Conservation (phyloP, 1,140 invertebrate genomes). For the Trissolcus basalis region DNA sequence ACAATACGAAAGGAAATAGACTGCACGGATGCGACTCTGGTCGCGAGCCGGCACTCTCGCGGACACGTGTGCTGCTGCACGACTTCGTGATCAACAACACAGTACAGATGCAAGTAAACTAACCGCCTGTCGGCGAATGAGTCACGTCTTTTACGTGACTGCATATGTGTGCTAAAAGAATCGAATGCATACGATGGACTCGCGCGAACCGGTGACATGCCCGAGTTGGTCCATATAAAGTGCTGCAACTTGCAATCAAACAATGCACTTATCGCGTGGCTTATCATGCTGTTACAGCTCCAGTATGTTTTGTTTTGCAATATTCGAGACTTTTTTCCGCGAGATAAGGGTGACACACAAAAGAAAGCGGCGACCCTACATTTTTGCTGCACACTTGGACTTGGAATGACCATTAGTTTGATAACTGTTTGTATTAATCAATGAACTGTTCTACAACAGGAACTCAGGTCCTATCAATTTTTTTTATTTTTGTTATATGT, state of each 20-base stretch:
- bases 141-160: conserved; percentile 52
- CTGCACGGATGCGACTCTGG: conserved; percentile 33
- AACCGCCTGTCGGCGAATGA: conserved; percentile 58
- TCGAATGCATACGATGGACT: conserved; percentile 13
- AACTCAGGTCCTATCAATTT: too few relatives aligned
- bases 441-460: too few relatives aligned
- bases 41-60: conserved; percentile 36
- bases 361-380: not conserved
- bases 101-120: conserved; percentile 58
- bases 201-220: conserved; percentile 26
- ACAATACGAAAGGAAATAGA: conserved; percentile 16
- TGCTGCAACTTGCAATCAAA: conserved; percentile 31
- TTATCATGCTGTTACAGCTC: conserved; percentile 8
- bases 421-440: not conserved
- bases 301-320: conserved; percentile 1
- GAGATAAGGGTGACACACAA: conserved; percentile 14
- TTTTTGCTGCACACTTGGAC: not conserved
- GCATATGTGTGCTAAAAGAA: conserved; percentile 36
- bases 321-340: not conserved
- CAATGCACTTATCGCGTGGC: conserved; percentile 37
- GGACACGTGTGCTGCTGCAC: conserved; percentile 62
- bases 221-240: conserved; percentile 45
- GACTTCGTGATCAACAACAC: conserved; percentile 52
- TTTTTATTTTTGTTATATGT: too few relatives aligned
- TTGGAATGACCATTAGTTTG: too few relatives aligned